Evolutionary conservation across 2,113 vertebrate genomes (phyloP).

Genomic region (Psittacus erithacus): DNA sequence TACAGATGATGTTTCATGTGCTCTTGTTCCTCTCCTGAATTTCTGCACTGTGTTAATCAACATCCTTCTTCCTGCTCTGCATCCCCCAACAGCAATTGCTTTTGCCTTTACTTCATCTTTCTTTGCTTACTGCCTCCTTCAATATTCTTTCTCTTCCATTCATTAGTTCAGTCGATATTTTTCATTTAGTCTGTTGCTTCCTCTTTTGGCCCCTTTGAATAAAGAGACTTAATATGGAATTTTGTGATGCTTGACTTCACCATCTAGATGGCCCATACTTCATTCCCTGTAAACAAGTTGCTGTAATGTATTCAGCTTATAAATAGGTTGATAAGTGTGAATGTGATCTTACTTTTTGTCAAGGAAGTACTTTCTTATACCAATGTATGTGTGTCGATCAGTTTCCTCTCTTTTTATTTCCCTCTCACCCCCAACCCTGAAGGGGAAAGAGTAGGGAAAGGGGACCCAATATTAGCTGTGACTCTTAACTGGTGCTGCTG

Average conservation of each 20-base stretch:
- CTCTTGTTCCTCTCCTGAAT: background rate
- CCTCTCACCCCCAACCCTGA: fast-evolving
- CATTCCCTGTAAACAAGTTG: background rate
- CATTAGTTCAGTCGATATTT: conserved; percentile 5
- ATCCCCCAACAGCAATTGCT: background rate
- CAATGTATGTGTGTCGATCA: no score
- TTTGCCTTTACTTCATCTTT: conserved; percentile 22
- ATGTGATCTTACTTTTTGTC: background rate
- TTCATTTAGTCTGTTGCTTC: conserved; percentile 22
- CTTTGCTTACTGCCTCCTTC: background rate
- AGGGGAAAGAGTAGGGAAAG: background rate
- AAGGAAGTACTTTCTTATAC: background rate
- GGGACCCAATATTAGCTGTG: background rate
- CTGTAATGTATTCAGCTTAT: background rate
- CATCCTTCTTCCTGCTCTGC: background rate
- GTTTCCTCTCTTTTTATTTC: background rate
- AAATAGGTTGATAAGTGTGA: background rate
- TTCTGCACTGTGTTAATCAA: background rate
- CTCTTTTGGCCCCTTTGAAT: background rate
- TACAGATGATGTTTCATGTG: background rate
- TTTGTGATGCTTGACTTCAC: background rate
- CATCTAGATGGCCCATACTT: background rate
- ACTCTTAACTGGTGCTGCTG: background rate
- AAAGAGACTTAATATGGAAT: background rate
- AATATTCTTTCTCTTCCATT: conserved; percentile 18